Conservation (phyloP, 2,113 vertebrate species). For the Piprites chloris region DNA sequence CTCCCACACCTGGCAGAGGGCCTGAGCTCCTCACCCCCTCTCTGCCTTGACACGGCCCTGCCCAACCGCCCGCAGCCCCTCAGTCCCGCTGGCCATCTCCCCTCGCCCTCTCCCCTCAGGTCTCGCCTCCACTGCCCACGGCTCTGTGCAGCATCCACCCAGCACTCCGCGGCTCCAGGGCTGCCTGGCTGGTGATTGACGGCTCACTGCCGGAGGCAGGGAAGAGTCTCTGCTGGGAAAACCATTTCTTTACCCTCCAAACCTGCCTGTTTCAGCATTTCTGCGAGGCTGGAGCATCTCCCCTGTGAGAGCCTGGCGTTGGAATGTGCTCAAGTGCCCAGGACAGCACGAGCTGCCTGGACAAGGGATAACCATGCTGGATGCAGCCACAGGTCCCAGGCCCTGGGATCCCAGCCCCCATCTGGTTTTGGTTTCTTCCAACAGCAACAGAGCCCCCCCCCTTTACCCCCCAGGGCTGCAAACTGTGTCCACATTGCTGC, state of each 20-base stretch:
- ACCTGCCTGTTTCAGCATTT: neutral
- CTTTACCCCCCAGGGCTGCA: neutral
- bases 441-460: neutral
- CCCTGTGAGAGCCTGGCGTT: rapidly evolving
- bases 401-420: neutral
- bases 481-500: neutral
- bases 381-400: neutral
- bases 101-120: neutral
- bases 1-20: neutral
- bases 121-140: rapidly evolving
- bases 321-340: neutral
- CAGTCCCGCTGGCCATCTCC: neutral
- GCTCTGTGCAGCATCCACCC: neutral
- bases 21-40: neutral
- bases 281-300: neutral
- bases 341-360: neutral
- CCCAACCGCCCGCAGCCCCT: neutral
- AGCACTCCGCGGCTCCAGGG: neutral
- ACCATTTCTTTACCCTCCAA: neutral
- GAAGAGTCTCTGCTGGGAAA: neutral
- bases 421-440: neutral
- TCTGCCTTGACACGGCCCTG: neutral
- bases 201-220: neutral
- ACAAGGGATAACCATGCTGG: rapidly evolving
- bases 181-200: neutral